Conservation (phyloP, 2,797 vertebrate genomes). For the Zalophus californianus region DNA sequence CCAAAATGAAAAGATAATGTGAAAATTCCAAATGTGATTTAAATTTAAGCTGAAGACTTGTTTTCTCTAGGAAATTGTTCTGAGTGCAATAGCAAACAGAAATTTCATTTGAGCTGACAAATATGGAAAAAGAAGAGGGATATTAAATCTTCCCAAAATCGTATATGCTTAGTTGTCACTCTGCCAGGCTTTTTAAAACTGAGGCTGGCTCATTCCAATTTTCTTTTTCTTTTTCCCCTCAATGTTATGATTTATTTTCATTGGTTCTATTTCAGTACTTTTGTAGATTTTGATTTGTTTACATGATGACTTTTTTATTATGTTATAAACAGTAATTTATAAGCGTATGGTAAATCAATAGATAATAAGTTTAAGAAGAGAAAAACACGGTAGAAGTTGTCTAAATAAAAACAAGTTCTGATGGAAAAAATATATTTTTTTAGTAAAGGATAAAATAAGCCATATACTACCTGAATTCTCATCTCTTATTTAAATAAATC, state of each 20-base stretch:
- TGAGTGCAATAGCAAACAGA: slow-evolving; percentile 34
- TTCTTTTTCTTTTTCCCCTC: neutral
- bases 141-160: slow-evolving; percentile 4
- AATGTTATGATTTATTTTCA: neutral
- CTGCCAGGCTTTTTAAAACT: slow-evolving; percentile 3
- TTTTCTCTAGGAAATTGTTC: slow-evolving; percentile 69
- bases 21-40: slow-evolving; percentile 46
- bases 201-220: neutral
- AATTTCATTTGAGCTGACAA: slow-evolving; percentile 61
- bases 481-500: slow-evolving; percentile 38
- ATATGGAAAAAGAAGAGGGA: neutral
- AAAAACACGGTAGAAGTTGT: neutral
- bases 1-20: slow-evolving; percentile 52
- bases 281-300: slow-evolving; percentile 54
- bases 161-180: slow-evolving; percentile 10
- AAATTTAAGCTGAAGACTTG: slow-evolving; percentile 63
- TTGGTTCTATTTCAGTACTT: slow-evolving; percentile 42
- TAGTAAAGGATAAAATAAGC: slow-evolving; percentile 25
- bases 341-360: slow-evolving; percentile 38
- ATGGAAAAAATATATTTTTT: neutral
- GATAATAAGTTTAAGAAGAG: slow-evolving; percentile 36
- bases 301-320: slow-evolving; percentile 41
- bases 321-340: slow-evolving; percentile 42
- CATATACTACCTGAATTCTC: neutral
- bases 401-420: neutral